Evolutionary conservation across 2,888 invertebrate genomes (phyloP), one percentile per base, ranked within the genome.

Genomic region (Clistopyga incitator): DNA sequence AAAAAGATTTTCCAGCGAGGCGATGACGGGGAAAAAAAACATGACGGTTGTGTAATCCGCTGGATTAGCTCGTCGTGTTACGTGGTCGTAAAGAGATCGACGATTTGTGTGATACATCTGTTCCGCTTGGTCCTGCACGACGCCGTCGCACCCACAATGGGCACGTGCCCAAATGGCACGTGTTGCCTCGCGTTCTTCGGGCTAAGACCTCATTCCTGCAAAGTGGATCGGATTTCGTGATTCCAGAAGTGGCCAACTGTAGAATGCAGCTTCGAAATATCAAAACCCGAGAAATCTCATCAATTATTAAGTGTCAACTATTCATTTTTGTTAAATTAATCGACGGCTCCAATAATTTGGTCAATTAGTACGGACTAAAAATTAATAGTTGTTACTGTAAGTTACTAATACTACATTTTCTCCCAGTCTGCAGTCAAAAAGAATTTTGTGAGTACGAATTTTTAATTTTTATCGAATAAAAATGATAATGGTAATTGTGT

Each of bases 31-130:
- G 42, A 67, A 74, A 74, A 78, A 82, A 88, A 86, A 87, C 90
- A 89, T 90, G 91, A 85, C 85, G 56, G 61, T 75, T 52, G 81
- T 87, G 90, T 90, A 91, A 92, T 92, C 90, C 88, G 78, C 15
- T 64, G 90, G 92, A 92, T 92, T 92, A 91, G 84, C 72, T 80
- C 87, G 85, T 84, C 81, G 85, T 86, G 86, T 86, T 82, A 64
- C 71, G 70, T 59, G 83, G 72, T 84, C 76, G 85, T 76, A 76
- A 81, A 61, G 64, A 77, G 56, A 64, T 79, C 47, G 61, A 75
- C 86, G 87, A 90, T 50, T 90, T 90, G 38, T 90, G 88, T 89
- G 90, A 90, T 92, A 88, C 92, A 92, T 92, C 92, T 92, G 92
- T 85, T 87, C 83, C 78, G 79, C 67, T 68, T 78, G 78, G 85